Evolutionary conservation across 2,888 invertebrate species (phyloP).

Genomic region (Plebejus argus): DNA sequence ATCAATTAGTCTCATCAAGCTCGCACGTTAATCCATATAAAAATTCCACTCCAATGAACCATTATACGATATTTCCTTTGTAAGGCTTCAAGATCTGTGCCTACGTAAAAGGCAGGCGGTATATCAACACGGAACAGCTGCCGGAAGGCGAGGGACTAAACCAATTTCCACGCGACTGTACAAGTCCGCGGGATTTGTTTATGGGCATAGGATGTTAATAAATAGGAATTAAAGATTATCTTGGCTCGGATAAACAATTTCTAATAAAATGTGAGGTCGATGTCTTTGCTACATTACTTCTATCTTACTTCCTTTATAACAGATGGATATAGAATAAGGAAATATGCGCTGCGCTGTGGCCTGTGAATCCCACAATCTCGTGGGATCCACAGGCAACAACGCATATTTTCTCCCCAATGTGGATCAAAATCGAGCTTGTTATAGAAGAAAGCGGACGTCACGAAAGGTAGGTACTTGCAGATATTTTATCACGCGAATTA

Average conservation of each 20-base stretch:
- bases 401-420: no score
- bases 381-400: no score
- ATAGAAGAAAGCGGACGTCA: no score
- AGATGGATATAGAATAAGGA: not conserved
- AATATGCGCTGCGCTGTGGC: not conserved
- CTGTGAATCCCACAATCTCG: no score
- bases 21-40: constrained; percentile 1
- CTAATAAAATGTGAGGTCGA: not conserved
- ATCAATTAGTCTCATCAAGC: not conserved
- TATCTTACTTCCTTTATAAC: not conserved
- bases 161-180: constrained; percentile 40
- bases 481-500: not conserved
- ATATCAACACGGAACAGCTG: constrained; percentile 45
- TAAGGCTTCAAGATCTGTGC: constrained; percentile 18
- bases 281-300: not conserved
- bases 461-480: not conserved
- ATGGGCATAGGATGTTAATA: constrained; percentile 28
- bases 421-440: no score
- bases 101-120: constrained; percentile 33
- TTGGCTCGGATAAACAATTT: constrained; percentile 11
- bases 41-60: not conserved
- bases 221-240: constrained; percentile 21
- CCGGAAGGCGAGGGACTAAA: constrained; percentile 46
- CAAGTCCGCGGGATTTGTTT: constrained; percentile 36
- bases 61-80: constrained; percentile 19